Evolutionary conservation across 2,888 invertebrate genomes (phyloP).

Genomic region (Drosophila maculinotata): DNA sequence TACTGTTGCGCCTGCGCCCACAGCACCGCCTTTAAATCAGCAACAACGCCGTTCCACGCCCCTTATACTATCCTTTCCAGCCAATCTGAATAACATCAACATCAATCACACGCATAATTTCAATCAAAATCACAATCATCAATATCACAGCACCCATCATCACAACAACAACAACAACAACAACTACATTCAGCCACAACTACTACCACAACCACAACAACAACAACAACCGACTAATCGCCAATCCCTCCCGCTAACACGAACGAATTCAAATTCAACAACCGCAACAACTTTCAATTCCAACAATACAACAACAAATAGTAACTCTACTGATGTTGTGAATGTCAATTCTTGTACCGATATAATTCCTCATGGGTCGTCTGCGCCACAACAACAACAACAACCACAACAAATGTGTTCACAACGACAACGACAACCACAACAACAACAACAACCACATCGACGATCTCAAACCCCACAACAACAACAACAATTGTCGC

Average conservation of each 20-base stretch:
- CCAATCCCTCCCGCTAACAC: conserved; percentile 84
- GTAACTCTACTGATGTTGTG: conserved; percentile 85
- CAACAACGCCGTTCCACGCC: conserved; percentile 45
- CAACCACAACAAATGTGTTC: conserved; percentile 60
- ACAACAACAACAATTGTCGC: conserved; percentile 51
- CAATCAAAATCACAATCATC: conserved; percentile 41
- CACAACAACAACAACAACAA: conserved; percentile 48
- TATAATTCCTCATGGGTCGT: conserved; percentile 83
- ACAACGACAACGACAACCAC: conserved; percentile 55
- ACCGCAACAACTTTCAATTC: conserved; percentile 84
- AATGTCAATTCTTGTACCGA: conserved; percentile 85
- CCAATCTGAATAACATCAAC: conserved; percentile 28
- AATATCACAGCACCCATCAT: conserved; percentile 52
- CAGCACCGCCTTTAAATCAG: conserved; percentile 8
- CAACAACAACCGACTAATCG: conserved; percentile 83
- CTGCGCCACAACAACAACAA: conserved; percentile 56
- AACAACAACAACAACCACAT: conserved; percentile 53
- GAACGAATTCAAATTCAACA: conserved; percentile 84
- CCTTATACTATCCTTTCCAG: conserved; percentile 51
- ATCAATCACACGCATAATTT: conserved; percentile 26
- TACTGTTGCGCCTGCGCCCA: conserved; percentile 59
- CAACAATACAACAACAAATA: conserved; percentile 84
- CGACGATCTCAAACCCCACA: conserved; percentile 53
- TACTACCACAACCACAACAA: conserved; percentile 61
- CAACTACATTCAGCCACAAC: conserved; percentile 36